Base-by-base conservation (phyloP, 2,888 invertebrate species). In the Drosophila aldrichi region DNA sequence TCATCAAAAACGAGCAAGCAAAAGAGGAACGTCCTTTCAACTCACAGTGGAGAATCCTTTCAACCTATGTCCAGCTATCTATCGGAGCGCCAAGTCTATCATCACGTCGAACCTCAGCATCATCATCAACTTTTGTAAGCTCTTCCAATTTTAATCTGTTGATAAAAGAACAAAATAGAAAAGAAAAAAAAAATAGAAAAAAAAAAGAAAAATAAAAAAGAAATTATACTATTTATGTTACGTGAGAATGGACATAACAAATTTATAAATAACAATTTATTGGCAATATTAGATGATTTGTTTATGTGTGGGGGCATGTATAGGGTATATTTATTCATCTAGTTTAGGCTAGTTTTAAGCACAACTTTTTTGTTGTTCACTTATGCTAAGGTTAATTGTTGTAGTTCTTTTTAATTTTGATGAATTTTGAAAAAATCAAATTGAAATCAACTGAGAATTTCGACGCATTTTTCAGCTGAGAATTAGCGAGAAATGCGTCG, bases 91-190 rank as follows among this genome's bases (percentile, higher is more conserved):
- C 18, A 20, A 32, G 16, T 18, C 29, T 14, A 36, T 57, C 52
- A 32, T 38, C 51, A 44, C 18, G 32, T 46, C 57, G 41, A 25
- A n/a, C 55, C 22, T 38, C 40, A 40, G 41, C 46, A 41, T 25
- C 20, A 22, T 40, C 25, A 32, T 16, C 46, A 36, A 20, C 52
- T 72, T 52, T 40, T 68, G 83, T 84, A 89, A 84, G 83, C 89
- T 74, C 82, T 89, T 89, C 75, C 82, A 81, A 84, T 84, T 87
- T 84, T 87, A 84, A 75, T 59, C 54, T 70, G 67, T 80, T 43
- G 46, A 59, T 20, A 20, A 8, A 25, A 12, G 61, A 63, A 62
- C 14, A 29, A 41, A 63, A 48, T 25, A 22, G 40, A 46, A 59
- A 49, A n/a, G 7, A 44, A 34, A 48, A n/a, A 48, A 34, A 48